A percentile compares a stretch with the other conserved stretches of the same genome.
Evolutionary conservation across 2,888 invertebrate species (phyloP).

Genomic region (Cosmia trapezina): DNA sequence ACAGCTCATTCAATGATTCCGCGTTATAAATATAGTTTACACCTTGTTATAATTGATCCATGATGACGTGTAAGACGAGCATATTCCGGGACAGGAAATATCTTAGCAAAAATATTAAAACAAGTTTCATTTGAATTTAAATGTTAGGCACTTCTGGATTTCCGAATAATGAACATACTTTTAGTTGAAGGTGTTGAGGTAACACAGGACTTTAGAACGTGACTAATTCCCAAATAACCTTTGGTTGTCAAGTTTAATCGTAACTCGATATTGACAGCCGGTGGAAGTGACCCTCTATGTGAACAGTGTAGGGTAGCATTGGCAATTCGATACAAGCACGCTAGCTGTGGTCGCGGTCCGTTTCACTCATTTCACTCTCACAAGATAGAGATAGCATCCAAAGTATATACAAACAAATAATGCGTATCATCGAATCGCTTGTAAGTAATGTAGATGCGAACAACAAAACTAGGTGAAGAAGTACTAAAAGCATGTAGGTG

Average conservation of each 20-base stretch:
- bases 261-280: conserved; percentile 50
- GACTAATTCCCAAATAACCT: conserved; percentile 29
- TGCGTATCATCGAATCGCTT: conserved; percentile 24
- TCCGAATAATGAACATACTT: conserved; percentile 17
- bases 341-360: conserved; percentile 35
- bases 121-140: conserved; percentile 23
- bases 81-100: conserved; percentile 27
- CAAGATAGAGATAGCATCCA: conserved; percentile 30
- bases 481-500: conserved; percentile 65
- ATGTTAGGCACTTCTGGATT: conserved; percentile 5
- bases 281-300: conserved; percentile 49
- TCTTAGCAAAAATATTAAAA: conserved; percentile 11
- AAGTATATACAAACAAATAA: conserved; percentile 23
- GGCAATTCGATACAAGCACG: conserved; percentile 63
- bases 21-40: conserved; percentile 52
- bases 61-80: conserved; percentile 41
- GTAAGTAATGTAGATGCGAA: conserved; percentile 35
- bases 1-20: conserved; percentile 53
- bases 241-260: conserved; percentile 34
- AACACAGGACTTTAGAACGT: conserved; percentile 29
- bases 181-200: conserved; percentile 5
- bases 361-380: conserved; percentile 49
- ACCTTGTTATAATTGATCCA: conserved; percentile 44
- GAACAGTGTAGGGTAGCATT: conserved; percentile 50
- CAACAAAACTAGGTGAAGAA: conserved; percentile 62